Evolutionary conservation across 2,797 vertebrate genomes (phyloP).

Genomic region (Catharus ustulatus): DNA sequence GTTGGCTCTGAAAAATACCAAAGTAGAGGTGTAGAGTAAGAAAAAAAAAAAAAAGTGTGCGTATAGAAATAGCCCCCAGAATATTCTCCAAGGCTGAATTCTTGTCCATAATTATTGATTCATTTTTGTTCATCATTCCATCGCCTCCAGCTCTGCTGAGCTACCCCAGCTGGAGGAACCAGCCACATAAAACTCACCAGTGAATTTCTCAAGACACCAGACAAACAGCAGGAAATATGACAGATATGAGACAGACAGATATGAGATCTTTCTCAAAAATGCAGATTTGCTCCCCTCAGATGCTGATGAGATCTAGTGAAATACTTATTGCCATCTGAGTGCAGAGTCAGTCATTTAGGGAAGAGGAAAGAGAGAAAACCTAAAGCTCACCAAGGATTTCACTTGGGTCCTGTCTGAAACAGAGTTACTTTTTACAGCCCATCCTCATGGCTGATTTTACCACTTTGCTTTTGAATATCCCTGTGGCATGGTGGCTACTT

Average conservation of each 20-base stretch:
- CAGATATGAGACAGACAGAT: not conserved
- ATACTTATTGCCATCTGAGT: not conserved
- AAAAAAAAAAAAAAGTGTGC: accelerated
- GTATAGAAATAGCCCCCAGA: not conserved
- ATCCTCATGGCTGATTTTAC: not conserved
- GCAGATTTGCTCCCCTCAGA: not conserved
- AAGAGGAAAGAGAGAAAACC: not conserved
- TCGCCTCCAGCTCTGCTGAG: not conserved
- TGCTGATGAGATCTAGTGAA: not conserved
- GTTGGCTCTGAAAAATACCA: not conserved
- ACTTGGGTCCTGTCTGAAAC: not conserved
- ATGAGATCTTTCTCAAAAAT: not conserved
- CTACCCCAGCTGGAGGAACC: accelerated
- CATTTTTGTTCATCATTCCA: not conserved
- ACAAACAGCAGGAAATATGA: not conserved
- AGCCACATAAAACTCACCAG: not conserved
- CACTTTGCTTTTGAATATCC: not conserved
- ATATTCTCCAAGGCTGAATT: not conserved
- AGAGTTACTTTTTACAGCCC: not conserved
- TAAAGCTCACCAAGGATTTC: not conserved
- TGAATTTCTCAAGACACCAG: not conserved
- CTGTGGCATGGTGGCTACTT: not conserved
- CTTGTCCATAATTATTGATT: not conserved
- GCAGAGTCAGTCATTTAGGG: not conserved
- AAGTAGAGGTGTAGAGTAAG: not conserved